Conservation (phyloP, 2,797 vertebrate species). For the Crocodylus rhombifer region DNA sequence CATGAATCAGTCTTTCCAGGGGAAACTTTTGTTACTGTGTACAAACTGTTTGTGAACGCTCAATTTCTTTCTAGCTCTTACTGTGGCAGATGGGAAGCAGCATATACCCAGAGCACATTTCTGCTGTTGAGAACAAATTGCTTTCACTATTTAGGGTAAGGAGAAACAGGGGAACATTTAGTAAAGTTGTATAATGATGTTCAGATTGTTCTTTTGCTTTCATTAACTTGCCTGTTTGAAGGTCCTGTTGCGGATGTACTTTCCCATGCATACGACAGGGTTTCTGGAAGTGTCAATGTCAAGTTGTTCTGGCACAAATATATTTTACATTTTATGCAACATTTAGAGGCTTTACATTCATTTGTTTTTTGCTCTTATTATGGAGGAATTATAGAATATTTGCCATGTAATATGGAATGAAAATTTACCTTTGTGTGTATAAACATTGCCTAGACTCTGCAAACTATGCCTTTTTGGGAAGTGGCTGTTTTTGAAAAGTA, state of each 20-base stretch:
- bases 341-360: background rate
- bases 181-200: background rate
- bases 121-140: background rate
- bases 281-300: background rate
- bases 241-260: background rate
- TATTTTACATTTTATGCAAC: background rate
- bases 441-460: background rate
- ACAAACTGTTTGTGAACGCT: background rate
- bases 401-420: background rate
- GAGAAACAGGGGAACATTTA: background rate
- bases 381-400: background rate
- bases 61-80: slow-evolving; percentile 18
- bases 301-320: background rate
- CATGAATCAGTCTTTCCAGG: background rate
- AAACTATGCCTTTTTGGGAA: no score
- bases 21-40: slow-evolving; percentile 10
- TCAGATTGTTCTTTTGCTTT: background rate
- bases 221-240: background rate
- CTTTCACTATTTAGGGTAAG: background rate
- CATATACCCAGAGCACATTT: background rate
- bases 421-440: background rate
- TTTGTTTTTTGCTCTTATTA: slow-evolving; percentile 1
- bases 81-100: background rate
- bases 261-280: background rate
- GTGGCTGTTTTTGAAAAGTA: background rate